Percentiles rank a stretch among this genome's conserved stretches.
Evolutionary conservation across 1,140 invertebrate genomes (phyloP).

Genomic region (Drosophila kurseongensis): DNA sequence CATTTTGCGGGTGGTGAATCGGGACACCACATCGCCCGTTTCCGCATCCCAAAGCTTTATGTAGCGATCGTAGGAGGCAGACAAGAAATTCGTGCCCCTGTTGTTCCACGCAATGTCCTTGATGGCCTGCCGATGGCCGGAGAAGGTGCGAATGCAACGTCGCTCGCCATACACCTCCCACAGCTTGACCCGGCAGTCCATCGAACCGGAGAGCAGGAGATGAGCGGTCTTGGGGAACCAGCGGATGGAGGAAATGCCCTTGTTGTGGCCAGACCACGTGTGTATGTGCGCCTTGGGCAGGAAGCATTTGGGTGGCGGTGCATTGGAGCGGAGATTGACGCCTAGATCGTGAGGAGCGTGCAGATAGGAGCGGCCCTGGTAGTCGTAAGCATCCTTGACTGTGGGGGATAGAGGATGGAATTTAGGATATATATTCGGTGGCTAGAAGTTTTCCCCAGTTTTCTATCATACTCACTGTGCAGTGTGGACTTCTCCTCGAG

Average conservation of each 20-base stretch:
- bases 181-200: constrained; percentile 98
- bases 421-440: background rate
- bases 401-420: constrained; percentile 61
- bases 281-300: constrained; percentile 98
- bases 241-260: constrained; percentile 97
- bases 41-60: constrained; percentile 99
- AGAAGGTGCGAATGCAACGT: constrained; percentile 97
- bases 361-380: constrained; percentile 98
- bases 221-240: constrained; percentile 98
- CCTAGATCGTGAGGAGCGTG: constrained; percentile 98
- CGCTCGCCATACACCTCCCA: constrained; percentile 99
- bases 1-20: constrained; percentile 97
- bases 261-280: constrained; percentile 98
- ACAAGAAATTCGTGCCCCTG: constrained; percentile 95
- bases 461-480: constrained; percentile 90
- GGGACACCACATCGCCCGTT: constrained; percentile 95
- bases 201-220: constrained; percentile 96
- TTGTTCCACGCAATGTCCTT: constrained; percentile 99
- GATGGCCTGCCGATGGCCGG: constrained; percentile 98
- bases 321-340: constrained; percentile 96
- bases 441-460: background rate
- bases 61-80: constrained; percentile 96
- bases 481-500: constrained; percentile 97
- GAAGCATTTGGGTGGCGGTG: constrained; percentile 97
- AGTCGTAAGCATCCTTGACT: constrained; percentile 98